Conservation (phyloP, 2,888 invertebrate genomes). For the Clivina fossor region DNA sequence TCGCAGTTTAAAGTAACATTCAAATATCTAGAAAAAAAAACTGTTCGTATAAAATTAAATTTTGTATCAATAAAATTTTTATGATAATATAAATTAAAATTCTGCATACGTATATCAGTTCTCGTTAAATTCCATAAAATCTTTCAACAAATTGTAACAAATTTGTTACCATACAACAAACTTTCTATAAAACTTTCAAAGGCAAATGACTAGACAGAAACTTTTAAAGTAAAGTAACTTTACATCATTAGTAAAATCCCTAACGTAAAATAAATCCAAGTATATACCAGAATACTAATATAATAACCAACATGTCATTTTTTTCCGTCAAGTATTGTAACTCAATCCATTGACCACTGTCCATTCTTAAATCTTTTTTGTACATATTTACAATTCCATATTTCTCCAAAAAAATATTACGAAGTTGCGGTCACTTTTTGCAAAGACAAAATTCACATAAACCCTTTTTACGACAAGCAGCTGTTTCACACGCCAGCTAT, state of each 20-base stretch:
- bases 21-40: too few species aligned
- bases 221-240: too few species aligned
- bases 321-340: constrained; percentile 26
- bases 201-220: too few species aligned
- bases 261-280: constrained; percentile 17
- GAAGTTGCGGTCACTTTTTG: constrained; percentile 30
- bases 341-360: constrained; percentile 25
- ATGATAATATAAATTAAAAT: too few species aligned
- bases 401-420: constrained; percentile 31
- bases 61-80: too few species aligned
- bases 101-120: too few species aligned
- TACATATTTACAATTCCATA: constrained; percentile 30
- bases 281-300: constrained; percentile 12
- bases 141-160: too few species aligned
- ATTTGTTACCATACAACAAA: too few species aligned
- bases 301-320: constrained; percentile 8
- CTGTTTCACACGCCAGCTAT: constrained; percentile 9
- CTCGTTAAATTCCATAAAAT: too few species aligned
- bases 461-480: constrained; percentile 25
- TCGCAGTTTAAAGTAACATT: too few species aligned
- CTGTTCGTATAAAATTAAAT: too few species aligned
- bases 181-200: too few species aligned
- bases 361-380: constrained; percentile 28
- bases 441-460: constrained; percentile 34
- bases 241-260: constrained; percentile 15